A percentile compares a stretch with the other conserved stretches of the same genome.
Conservation (phyloP, 2,113 vertebrate genomes). For the Rallus limicola region DNA sequence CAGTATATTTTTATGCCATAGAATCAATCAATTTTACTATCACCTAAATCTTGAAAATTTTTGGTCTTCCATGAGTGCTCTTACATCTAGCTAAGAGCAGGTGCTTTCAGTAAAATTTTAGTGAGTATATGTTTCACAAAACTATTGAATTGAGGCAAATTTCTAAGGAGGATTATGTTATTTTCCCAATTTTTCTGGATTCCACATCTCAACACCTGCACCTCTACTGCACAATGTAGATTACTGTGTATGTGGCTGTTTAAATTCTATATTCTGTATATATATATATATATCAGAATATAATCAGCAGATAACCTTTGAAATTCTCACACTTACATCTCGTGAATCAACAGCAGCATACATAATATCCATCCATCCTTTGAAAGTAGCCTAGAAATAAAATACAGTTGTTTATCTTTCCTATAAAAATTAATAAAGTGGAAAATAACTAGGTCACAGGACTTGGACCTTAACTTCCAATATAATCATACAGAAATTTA, state of each 20-base stretch:
- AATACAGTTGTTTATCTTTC: slow-evolving; percentile 25
- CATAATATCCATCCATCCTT: slow-evolving; percentile 98
- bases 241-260: neutral
- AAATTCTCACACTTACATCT: slow-evolving; percentile 73
- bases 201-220: neutral
- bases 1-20: neutral
- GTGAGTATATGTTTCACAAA: neutral
- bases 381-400: slow-evolving; percentile 91
- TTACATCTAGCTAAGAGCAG: neutral
- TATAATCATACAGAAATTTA: neutral
- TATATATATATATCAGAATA: neutral
- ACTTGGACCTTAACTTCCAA: neutral
- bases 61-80: neutral
- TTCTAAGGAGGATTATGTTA: neutral
- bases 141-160: neutral
- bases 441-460: neutral
- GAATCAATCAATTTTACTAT: neutral
- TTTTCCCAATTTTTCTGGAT: neutral
- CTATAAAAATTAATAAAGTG: neutral
- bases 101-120: neutral
- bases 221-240: neutral
- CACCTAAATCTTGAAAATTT: neutral
- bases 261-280: neutral
- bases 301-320: neutral
- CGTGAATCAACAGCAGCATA: slow-evolving; percentile 93